phyloP scores from a whole-genome alignment of 2,888 invertebrate species.

The Blera fallax region DNA sequence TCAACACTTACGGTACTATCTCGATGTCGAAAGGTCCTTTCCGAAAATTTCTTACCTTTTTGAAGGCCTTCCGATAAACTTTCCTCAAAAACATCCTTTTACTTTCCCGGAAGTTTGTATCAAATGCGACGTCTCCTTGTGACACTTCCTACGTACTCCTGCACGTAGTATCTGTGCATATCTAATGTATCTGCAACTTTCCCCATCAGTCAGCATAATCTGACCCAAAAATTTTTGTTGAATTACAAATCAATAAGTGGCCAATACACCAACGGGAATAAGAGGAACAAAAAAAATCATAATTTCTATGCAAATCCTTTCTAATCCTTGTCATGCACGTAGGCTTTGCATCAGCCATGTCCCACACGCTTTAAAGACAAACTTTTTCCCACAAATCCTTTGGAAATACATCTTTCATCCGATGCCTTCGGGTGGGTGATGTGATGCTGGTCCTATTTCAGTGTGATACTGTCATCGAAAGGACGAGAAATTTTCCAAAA shows the following conservation, averaged over 20 bases:
- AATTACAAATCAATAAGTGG: slow-evolving; percentile 49
- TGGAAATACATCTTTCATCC: not conserved
- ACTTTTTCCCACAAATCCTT: slow-evolving; percentile 35
- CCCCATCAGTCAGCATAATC: slow-evolving; percentile 29
- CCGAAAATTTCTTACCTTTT: no score
- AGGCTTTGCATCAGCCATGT: not conserved
- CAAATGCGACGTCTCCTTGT: no score
- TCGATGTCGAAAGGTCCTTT: no score
- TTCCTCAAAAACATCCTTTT: no score
- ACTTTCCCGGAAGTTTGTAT: no score
- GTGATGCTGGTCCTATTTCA: not conserved
- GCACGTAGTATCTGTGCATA: no score
- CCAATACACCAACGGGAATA: not conserved
- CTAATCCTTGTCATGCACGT: slow-evolving; percentile 36
- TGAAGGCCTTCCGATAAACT: no score
- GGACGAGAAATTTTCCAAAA: not conserved
- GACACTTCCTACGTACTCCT: no score
- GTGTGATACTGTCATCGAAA: not conserved
- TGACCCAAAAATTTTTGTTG: slow-evolving; percentile 30
- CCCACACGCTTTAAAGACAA: slow-evolving; percentile 28
- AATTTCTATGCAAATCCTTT: slow-evolving; percentile 37
- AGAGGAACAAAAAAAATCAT: not conserved
- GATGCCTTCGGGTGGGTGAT: no score
- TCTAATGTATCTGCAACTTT: not conserved
- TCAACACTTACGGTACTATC: no score